Evolutionary conservation across 2,888 invertebrate genomes (phyloP), one percentile per base, ranked within the genome.

Genomic region (Fragum sueziense): DNA sequence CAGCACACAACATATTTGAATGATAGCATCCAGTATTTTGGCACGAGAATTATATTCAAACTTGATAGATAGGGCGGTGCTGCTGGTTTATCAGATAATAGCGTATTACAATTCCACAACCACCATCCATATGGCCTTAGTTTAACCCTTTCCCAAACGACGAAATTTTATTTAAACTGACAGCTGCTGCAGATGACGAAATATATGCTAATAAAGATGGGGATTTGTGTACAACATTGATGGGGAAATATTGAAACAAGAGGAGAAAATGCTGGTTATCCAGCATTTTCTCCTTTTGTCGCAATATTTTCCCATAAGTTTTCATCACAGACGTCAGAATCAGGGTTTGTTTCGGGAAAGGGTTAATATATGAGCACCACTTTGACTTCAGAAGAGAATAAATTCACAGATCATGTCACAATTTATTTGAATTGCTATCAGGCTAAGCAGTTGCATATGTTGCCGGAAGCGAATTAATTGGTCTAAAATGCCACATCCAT

Each of bases 401-500:
- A n/a, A 47, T 47, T 47, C 20, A 47, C 47, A 20, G 17, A 34
- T 65, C 2, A 41, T 65, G 65, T 41, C 22, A 41, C 20, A 22
- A 65, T 65, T 41, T 25, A 41, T 25, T 41, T 25, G 31, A n/a
- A 11, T 14, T 33, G 29, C 17, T 61, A 31, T 61, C 31, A n/a
- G n/a, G 17, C 33, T 61, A 41, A 65, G 17, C 65, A 41, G 17
- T 34, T 22, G 65, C 65, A 65, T 27, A 41, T 65, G 34, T 41
- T 22, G 65, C 27, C 37, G 41, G 65, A 65, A 41, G 65, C 22
- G 41, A 22, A 65, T 65, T 65, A 65, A 65, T 65, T 65, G 65
- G 34, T 14, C 25, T 41, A 41, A 65, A 65, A 65, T 65, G 65
- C 65, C 65, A 65, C n/a, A 65, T 65, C 41, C 65, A 65, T 65